Evolutionary conservation across 2,797 vertebrate species (phyloP).

Genomic region (Graptemys geographica): DNA sequence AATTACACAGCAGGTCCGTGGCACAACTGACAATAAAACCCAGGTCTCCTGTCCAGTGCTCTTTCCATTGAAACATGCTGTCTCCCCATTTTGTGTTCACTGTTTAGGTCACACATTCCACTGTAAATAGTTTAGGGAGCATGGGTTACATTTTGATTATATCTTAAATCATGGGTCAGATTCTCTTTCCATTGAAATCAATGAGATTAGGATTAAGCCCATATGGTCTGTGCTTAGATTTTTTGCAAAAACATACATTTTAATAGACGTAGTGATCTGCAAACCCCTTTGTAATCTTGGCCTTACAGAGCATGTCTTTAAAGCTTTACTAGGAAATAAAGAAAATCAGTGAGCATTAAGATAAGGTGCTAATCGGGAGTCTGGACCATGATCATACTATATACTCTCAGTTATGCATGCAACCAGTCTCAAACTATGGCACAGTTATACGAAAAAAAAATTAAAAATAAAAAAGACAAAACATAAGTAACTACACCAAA

Average conservation of each 20-base stretch:
- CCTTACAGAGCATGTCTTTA: conserved; percentile 46
- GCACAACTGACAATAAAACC: neutral
- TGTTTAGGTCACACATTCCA: neutral
- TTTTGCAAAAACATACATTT: conserved; percentile 26
- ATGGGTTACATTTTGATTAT: neutral
- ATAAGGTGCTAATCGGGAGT: conserved; percentile 62
- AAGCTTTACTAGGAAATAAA: conserved; percentile 52
- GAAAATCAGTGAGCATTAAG: conserved; percentile 4
- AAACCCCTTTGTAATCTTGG: conserved; percentile 26
- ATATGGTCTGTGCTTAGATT: neutral
- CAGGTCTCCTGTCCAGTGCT: neutral
- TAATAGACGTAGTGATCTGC: neutral
- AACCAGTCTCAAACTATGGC: conserved; percentile 46
- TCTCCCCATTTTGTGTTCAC: neutral
- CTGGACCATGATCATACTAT: conserved; percentile 36
- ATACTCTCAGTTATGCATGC: conserved; percentile 62
- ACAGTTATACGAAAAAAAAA: conserved; percentile 29
- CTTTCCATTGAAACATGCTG: neutral
- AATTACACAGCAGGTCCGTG: conserved; percentile 26
- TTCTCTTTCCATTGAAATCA: conserved; percentile 6
- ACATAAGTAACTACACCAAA: conserved; percentile 49
- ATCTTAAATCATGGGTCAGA: neutral
- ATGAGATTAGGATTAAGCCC: neutral
- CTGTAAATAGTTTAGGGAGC: neutral
- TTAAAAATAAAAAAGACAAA: conserved; percentile 48